A percentile compares a stretch with the other conserved stretches of the same genome.
Conservation (phyloP, 2,113 vertebrate genomes). For the Carassius auratus region DNA sequence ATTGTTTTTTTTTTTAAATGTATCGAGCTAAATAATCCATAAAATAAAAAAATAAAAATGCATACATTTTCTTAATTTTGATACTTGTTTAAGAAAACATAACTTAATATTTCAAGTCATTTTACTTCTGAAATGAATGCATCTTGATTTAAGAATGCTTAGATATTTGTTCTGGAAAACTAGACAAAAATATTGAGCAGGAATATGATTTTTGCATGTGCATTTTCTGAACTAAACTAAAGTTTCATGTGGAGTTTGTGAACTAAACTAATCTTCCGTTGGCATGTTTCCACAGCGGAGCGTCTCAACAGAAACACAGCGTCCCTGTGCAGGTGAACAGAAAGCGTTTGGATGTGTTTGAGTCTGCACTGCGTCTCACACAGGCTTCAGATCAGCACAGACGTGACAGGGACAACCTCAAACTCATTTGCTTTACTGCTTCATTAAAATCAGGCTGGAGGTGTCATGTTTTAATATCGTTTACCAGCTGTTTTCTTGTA, state of each 20-base stretch:
- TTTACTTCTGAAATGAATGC: too few relatives aligned
- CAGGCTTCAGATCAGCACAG: slow-evolving; percentile 9
- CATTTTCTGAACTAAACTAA: neutral
- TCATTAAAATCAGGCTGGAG: slow-evolving; percentile 8
- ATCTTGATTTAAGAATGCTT: too few relatives aligned
- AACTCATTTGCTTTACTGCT: neutral
- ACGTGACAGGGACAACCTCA: neutral
- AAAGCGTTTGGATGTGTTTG: neutral
- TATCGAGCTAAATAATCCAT: too few relatives aligned
- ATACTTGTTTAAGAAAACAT: too few relatives aligned
- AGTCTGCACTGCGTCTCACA: slow-evolving; percentile 32
- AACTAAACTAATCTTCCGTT: neutral
- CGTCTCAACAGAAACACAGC: neutral
- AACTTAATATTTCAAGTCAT: too few relatives aligned
- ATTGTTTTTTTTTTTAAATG: too few relatives aligned
- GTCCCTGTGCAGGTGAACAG: slow-evolving; percentile 28
- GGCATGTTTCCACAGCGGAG: neutral
- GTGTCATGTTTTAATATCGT: neutral
- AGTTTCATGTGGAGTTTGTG: neutral
- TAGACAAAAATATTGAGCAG: too few relatives aligned
- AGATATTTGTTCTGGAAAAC: too few relatives aligned
- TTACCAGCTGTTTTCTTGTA: neutral
- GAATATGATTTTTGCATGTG: too few relatives aligned
- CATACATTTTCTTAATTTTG: too few relatives aligned
- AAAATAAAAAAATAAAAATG: too few relatives aligned